Percentiles rank a stretch among this genome's conserved stretches.
phyloP scores from a whole-genome alignment of 2,113 vertebrate genomes.

The Artemisiospiza belli region DNA sequence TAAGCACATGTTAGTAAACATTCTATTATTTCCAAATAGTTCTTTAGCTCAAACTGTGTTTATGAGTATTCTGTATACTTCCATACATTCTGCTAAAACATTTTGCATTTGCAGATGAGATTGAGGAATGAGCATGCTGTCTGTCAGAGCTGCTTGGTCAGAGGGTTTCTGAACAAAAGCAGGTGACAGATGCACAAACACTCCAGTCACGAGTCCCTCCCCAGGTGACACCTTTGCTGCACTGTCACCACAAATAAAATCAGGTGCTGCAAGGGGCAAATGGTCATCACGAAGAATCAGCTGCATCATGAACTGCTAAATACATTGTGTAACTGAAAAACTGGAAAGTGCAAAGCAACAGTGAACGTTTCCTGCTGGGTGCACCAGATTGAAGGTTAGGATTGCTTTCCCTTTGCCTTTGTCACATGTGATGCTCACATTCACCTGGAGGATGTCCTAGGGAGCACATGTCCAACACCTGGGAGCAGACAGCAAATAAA shows the following conservation, averaged over 20 bases:
- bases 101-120: background rate
- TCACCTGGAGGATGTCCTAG: background rate
- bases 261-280: background rate
- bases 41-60: background rate
- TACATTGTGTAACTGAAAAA: fast-evolving
- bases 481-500: background rate
- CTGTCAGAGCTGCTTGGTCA: background rate
- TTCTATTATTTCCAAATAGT: background rate
- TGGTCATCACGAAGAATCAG: background rate
- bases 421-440: background rate
- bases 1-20: fast-evolving
- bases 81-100: background rate
- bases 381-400: background rate
- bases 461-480: background rate
- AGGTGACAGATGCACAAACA: background rate
- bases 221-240: background rate
- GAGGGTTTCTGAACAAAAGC: background rate
- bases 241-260: background rate
- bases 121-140: background rate
- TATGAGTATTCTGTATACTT: background rate
- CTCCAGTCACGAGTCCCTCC: background rate
- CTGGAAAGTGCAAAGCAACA: background rate
- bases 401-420: background rate
- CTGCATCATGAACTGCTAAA: background rate
- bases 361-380: background rate